Conservation (phyloP, 2,888 invertebrate genomes). For the Pyralis farinalis region DNA sequence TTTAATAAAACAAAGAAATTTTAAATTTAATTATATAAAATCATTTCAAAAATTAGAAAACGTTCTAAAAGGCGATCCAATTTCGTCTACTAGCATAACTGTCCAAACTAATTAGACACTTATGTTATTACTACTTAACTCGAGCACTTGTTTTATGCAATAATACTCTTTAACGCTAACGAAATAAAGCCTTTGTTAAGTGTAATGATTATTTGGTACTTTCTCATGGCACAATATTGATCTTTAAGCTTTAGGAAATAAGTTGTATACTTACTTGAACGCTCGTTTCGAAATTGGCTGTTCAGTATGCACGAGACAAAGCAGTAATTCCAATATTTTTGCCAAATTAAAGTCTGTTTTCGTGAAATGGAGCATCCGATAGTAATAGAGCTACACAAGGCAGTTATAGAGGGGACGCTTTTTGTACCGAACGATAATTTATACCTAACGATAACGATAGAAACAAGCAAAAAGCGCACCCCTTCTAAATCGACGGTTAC, state of each 20-base stretch:
- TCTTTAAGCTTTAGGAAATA: no score
- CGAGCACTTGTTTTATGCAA: background rate
- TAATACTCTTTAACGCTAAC: background rate
- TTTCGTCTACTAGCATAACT: constrained; percentile 2
- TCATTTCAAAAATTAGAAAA: constrained; percentile 1
- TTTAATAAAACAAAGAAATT: no score
- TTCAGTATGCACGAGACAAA: constrained; percentile 7
- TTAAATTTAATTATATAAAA: no score
- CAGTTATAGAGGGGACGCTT: no score
- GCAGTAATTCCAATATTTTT: constrained; percentile 7
- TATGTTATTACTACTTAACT: background rate
- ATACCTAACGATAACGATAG: no score
- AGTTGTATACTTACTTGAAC: background rate
- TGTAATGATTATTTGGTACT: no score
- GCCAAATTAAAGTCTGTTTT: constrained; percentile 3
- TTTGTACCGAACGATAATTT: no score
- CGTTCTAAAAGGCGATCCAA: background rate
- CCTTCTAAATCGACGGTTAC: no score
- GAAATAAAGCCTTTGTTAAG: no score
- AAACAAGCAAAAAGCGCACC: no score
- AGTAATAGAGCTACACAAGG: no score
- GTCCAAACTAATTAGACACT: constrained; percentile 4
- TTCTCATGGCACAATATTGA: no score
- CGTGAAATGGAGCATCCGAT: background rate
- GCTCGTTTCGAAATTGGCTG: background rate